Evolutionary conservation across 2,888 invertebrate genomes (phyloP).

Genomic region (Ecliptopera silaceata): DNA sequence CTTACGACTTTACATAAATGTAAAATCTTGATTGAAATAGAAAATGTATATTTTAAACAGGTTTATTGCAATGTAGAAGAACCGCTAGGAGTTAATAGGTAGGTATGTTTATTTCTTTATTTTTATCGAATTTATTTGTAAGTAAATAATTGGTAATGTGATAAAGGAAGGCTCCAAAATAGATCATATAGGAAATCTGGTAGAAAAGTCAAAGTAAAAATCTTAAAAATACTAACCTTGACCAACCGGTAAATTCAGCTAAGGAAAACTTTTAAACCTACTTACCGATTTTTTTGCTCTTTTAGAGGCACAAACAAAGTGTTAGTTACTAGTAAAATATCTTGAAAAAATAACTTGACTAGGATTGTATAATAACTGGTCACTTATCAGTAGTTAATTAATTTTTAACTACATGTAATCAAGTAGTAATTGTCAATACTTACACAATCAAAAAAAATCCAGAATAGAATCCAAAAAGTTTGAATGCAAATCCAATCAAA

Average conservation of each 20-base stretch:
- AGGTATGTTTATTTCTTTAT: slow-evolving; percentile 15
- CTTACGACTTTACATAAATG: neutral
- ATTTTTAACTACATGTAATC: neutral
- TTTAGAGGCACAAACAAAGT: slow-evolving; percentile 7
- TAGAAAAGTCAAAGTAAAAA: neutral
- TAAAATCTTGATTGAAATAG: slow-evolving; percentile 11
- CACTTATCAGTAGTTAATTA: neutral
- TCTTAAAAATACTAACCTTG: neutral
- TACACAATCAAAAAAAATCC: slow-evolving; percentile 67
- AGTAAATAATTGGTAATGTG: neutral
- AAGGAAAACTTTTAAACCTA: neutral
- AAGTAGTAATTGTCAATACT: slow-evolving; percentile 40
- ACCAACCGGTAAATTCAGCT: neutral
- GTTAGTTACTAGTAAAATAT: neutral
- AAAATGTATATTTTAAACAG: slow-evolving; percentile 28
- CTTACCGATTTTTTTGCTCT: neutral
- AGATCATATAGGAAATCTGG: neutral
- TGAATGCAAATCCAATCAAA: slow-evolving; percentile 52
- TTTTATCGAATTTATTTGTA: neutral
- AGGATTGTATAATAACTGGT: neutral
- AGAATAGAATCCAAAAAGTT: slow-evolving; percentile 57
- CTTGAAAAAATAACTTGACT: neutral
- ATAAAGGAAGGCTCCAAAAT: neutral
- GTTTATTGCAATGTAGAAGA: slow-evolving; percentile 23
- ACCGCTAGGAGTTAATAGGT: slow-evolving; percentile 18